A percentile compares a stretch with the other conserved stretches of the same genome.
Conservation (phyloP, 2,113 vertebrate species). For the Danionella cerebrum region DNA sequence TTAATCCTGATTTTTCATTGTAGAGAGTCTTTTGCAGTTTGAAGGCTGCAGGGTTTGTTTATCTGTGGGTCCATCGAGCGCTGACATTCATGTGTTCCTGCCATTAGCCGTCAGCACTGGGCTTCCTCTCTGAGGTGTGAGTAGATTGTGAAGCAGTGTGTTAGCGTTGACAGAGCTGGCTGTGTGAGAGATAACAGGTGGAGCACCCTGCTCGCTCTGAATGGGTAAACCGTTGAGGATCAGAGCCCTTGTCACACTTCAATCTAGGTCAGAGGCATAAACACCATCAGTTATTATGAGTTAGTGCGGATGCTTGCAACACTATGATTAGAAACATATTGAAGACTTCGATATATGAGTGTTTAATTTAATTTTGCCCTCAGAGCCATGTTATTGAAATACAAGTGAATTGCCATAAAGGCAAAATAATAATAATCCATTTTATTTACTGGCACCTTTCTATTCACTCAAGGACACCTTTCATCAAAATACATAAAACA, state of each 20-base stretch:
- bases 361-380: not conserved
- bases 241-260: constrained; percentile 45
- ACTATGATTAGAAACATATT: no score
- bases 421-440: no score
- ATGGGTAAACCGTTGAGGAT: constrained; percentile 53
- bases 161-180: constrained; percentile 22
- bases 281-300: no score
- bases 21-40: not conserved
- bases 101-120: not conserved
- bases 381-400: not conserved
- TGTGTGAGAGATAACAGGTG: constrained; percentile 43
- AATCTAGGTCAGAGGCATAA: constrained; percentile 48
- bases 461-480: no score
- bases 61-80: constrained; percentile 3
- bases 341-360: no score
- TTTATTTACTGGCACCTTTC: no score
- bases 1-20: not conserved
- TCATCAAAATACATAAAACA: no score
- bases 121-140: constrained; percentile 17
- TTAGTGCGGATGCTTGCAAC: no score
- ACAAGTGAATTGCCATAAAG: not conserved
- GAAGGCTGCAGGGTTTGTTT: constrained; percentile 16
- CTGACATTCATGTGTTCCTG: constrained; percentile 15
- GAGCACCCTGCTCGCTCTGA: constrained; percentile 43
- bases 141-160: constrained; percentile 42